phyloP scores from a whole-genome alignment of 2,888 invertebrate species.

The Phanerotoma sp. region DNA sequence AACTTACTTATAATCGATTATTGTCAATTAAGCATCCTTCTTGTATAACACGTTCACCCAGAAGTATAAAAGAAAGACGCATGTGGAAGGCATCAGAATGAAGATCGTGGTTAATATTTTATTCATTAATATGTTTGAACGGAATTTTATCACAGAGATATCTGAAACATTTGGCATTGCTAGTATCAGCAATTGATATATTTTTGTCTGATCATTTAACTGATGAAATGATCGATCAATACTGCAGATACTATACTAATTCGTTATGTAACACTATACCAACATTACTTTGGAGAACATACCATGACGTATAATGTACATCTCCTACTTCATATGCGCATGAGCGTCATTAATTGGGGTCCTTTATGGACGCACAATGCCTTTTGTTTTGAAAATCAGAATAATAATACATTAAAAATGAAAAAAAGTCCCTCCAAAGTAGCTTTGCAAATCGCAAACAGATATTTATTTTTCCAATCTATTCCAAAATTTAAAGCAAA shows the following conservation, averaged over 20 bases:
- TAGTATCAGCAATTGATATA: conserved; percentile 7
- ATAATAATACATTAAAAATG: conserved; percentile 6
- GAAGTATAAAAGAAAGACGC: conserved; percentile 12
- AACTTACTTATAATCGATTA: conserved; percentile 9
- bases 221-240: neutral
- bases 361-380: conserved; percentile 14
- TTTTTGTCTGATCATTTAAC: conserved; percentile 3
- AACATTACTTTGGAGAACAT: conserved; percentile 11
- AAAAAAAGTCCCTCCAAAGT: conserved; percentile 12
- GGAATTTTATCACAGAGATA: conserved; percentile 25
- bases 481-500: neutral
- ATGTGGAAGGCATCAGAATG: conserved; percentile 30
- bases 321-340: conserved; percentile 7
- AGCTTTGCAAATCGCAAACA: conserved; percentile 10
- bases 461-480: conserved; percentile 11
- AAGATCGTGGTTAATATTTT: conserved; percentile 26
- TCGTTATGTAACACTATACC: conserved; percentile 2
- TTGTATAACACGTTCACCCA: conserved; percentile 18
- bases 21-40: conserved; percentile 12
- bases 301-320: conserved; percentile 16
- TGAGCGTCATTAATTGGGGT: conserved; percentile 13
- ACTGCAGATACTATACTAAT: conserved; percentile 5
- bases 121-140: conserved; percentile 19
- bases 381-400: conserved; percentile 17
- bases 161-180: conserved; percentile 23